Base-by-base conservation (phyloP, 2,113 vertebrate species). In the Urocitellus parryii region DNA sequence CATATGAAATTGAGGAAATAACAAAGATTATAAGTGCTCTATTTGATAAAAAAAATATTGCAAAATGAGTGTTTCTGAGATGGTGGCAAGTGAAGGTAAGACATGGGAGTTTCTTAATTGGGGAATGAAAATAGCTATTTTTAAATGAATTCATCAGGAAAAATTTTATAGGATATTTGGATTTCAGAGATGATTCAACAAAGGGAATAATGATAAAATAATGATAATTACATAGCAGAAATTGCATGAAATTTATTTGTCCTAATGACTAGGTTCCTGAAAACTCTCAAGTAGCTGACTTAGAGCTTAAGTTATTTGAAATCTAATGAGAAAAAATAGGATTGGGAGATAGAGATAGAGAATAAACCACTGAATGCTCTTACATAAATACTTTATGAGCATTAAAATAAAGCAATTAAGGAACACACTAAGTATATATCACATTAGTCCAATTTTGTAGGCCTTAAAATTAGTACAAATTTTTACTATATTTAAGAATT, bases 161-260 rank as follows among this genome's bases (percentile, higher is more conserved):
- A 53, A 58, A 76, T 83, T 58, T 76, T 45, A 91, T 51, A 27
- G 34, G 53, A 86, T 39, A 7, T 5, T 90, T 92, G 53, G 29
- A 76, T 90, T 95, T 92, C 34, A 74, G 63, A 96, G 92, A 53
- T 5, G 42, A 67, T 32, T 91, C 68, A 61, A 58, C 2, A 79
- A 89, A 89, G 32, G 4, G 25, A 90, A 74, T 74, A 83, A 76
- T 93, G 61, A 85, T 94, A 93, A 77, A 61, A 77, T 34, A 85
- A 61, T 70, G 32, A 72, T 65, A 88, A 91, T 93, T 85, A 80
- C 13, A 83, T 93, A 83, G 7, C 34, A 80, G 51, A 77, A 94
- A 70, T 63, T 61, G n/a, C 17, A 8, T 63, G 51, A 90, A 29
- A 63, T 93, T 81, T 84, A 86, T 89, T 89, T 97, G 58, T 95